phyloP scores from a whole-genome alignment of 2,113 vertebrate species.

The Onychostruthus taczanowskii region DNA sequence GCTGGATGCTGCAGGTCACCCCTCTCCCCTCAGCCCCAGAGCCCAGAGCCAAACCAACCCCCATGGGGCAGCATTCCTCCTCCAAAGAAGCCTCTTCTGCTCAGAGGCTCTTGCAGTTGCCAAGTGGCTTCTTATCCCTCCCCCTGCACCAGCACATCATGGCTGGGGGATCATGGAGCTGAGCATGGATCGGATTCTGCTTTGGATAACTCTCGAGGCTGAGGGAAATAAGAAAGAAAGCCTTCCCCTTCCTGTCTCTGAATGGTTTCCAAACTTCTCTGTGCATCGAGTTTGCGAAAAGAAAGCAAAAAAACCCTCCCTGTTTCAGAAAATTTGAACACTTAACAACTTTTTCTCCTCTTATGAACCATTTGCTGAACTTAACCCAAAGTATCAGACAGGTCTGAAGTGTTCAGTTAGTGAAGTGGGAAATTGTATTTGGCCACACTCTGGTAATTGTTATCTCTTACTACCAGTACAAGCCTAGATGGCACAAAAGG shows the following conservation, averaged over 20 bases:
- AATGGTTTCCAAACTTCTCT: not conserved
- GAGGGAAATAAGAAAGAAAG: not conserved
- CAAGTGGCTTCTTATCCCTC: not conserved
- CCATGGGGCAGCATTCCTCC: accelerated
- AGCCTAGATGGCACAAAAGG: not conserved
- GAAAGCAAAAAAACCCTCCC: not conserved
- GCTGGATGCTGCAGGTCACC: not conserved
- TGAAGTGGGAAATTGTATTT: not conserved
- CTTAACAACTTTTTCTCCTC: not conserved
- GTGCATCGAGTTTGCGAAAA: not conserved
- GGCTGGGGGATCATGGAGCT: not conserved
- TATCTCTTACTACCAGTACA: not conserved
- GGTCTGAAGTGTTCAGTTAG: not conserved
- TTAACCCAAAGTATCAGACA: not conserved
- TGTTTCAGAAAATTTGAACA: not conserved
- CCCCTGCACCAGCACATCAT: accelerated
- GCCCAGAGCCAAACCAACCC: not conserved
- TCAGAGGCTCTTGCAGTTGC: not conserved
- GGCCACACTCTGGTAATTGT: not conserved
- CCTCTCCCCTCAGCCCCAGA: not conserved
- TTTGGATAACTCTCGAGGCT: not conserved
- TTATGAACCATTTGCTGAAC: not conserved
- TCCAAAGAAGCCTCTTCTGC: not conserved
- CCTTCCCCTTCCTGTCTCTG: not conserved
- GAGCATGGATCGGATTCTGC: not conserved